Base-by-base conservation (phyloP, 2,797 vertebrate species). In the Melanotaenia boesemani region DNA sequence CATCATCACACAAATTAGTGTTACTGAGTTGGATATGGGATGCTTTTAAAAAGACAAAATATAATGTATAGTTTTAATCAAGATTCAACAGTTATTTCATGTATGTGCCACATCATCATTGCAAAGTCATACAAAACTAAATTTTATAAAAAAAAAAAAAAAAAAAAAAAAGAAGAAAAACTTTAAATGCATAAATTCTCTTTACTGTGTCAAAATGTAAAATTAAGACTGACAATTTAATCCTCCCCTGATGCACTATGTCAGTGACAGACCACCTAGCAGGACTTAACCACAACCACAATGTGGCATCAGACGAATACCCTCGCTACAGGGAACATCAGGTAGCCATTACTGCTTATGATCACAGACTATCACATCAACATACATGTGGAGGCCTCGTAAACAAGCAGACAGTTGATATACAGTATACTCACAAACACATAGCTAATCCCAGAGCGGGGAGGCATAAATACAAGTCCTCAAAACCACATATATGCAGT, bases 241-340 rank as follows among this genome's bases (percentile, higher is more conserved):
- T 78, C 46, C 22, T 73, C 76, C 70, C 75, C 68, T 77, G 65
- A 79, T 91, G 81, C 87, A 78, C 44, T 82, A 67, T 18, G 84
- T 78, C 54, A 83, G 89, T 81, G 89, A 74, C 69, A 91, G 94
- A 93, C 95, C 95, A 95, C 95, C 94, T 95, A 96, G 80, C 86
- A 58, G 67, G 73, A 87, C 86, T 88, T 41, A 60, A 60, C 84
- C 62, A 75, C 67, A 93, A 92, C 90, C 89, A 91, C 92, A 93
- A 84, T 87, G 82, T 91, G 80, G 83, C 72, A 85, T 92, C 75
- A 28, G 63, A 74, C 83, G 80, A 85, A 63, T 65, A 66, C 69
- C 81, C 64, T 67, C 65, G 30, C 88, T 52, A 83, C 76, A 78
- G 90, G 86, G 91, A 91, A 91, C 86, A 93, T 83, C 80, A 68